Evolutionary conservation across 2,888 invertebrate genomes (phyloP).

Genomic region (Melipona beecheii): DNA sequence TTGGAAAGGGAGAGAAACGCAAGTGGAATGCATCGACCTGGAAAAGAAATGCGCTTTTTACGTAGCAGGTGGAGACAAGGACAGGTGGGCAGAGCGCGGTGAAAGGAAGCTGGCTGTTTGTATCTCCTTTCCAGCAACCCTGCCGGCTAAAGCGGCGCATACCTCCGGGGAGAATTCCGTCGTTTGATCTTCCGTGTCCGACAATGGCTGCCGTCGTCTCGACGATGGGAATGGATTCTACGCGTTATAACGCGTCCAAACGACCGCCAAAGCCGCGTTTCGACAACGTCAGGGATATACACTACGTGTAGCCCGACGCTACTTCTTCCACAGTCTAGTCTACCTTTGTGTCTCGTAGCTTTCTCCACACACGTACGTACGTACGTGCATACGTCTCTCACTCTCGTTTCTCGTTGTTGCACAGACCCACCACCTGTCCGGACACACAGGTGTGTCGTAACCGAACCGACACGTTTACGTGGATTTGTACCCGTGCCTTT

Average conservation of each 20-base stretch:
- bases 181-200: constrained; percentile 71
- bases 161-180: constrained; percentile 67
- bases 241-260: constrained; percentile 55
- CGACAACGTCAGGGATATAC: constrained; percentile 6
- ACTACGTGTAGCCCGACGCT: background rate
- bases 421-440: constrained; percentile 7
- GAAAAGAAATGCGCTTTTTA: constrained; percentile 62
- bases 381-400: background rate
- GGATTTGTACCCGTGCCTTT: constrained; percentile 8
- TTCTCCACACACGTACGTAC: background rate
- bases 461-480: background rate
- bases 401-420: background rate
- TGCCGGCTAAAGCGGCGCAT: constrained; percentile 60
- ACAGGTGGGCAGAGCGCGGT: constrained; percentile 50
- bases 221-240: constrained; percentile 48
- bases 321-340: too few species aligned
- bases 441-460: background rate
- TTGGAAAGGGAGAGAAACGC: constrained; percentile 19
- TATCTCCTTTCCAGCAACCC: constrained; percentile 62
- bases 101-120: constrained; percentile 63
- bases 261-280: constrained; percentile 51
- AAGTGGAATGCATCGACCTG: constrained; percentile 58
- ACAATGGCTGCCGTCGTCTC: constrained; percentile 57
- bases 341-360: background rate
- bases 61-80: constrained; percentile 55